Base-by-base conservation (phyloP, 2,113 vertebrate species). In the Thalassarche chlororhynchos region DNA sequence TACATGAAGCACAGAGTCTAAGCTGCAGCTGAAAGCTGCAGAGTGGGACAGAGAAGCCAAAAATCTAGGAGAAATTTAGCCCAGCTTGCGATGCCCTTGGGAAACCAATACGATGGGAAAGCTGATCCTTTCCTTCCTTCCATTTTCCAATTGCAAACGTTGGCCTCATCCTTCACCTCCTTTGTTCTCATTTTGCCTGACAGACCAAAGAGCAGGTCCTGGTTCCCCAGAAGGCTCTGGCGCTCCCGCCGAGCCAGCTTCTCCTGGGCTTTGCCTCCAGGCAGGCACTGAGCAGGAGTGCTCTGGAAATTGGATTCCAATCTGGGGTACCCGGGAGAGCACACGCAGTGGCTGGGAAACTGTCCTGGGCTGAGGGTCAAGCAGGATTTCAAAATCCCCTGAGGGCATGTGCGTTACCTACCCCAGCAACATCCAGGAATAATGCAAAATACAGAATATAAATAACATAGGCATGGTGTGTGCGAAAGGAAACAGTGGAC, bases 391-490 rank as follows among this genome's bases (percentile, higher is more conserved):
- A 11, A 21, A 9, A 54, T 81, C 44, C 54, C 46, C 18, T 24
- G 21, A n/a, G 16, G 10, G 3, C 9, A 29, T 19, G 24, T 10
- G 8, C 0, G 0, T 57, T 78, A 38, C 47, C 38, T 46, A 49
- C 5, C 6, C 25, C 42, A n/a, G 32, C 42, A 87, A 58, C 31
- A 70, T 8, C 19, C 17, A 89, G n/a, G 8, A 87, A 40, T 38
- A 66, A 46, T 2, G 23, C 51, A 65, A 90, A 95, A 68, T 31
- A 29, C 5, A 60, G 62, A 71, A 34, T 32, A 19, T 19, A 65
- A 34, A 29, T 24, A 49, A 14, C 25, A 57, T 6, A 87, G 17
- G 23, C 69, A 44, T 1, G 0, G 2, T 13, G 13, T 10, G 3
- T 49, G 31, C 4, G 11, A 68, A 93, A 40, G 28, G 46, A 82